Base-by-base conservation (phyloP, 2,797 vertebrate species). In the Enteromius argenteus region DNA sequence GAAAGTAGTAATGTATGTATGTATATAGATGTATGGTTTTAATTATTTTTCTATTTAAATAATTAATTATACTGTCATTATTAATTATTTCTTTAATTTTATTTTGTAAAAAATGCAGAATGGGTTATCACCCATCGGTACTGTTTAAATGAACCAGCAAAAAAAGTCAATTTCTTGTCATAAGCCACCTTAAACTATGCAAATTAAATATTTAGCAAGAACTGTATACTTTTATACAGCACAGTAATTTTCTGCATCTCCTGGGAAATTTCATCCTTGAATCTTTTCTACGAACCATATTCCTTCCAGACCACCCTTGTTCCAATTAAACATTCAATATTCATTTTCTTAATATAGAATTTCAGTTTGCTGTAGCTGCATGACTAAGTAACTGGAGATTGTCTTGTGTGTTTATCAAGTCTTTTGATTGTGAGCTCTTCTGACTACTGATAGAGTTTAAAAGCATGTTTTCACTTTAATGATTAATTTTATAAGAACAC, bases 301-400 rank as follows among this genome's bases (percentile, higher is more conserved):
- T 86, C 71, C 86, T 89, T 87, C 79, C 77, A 80, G 79, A 74
- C 72, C 75, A 84, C 74, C 85, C 81, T 81, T 58, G 84, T 87
- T 85, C 84, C 87, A 87, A 88, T 89, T 88, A 87, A 88, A 88
- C 86, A 62, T 84, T 86, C 81, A 71, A 83, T 80, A 86, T 84
- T 83, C 79, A 77, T 84, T 82, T 42, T 85, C 69, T 78, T 84
- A 86, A 82, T 82, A 85, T 74, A 72, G 46, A 84, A 76, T 51
- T 84, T 86, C 53, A 66, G 51, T 72, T 72, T 56, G 68, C 72
- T 53, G 81, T 82, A 81, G 74, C 80, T 79, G 87, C 84, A 84
- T 49, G 81, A 68, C 51, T 32, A 79, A 69, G 66, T 74, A 66
- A 37, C 35, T 39, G 7, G 67, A 83, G 64, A 76, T 46, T 64